Conservation (phyloP, 2,888 invertebrate genomes). For the Pseudococcus viburni region DNA sequence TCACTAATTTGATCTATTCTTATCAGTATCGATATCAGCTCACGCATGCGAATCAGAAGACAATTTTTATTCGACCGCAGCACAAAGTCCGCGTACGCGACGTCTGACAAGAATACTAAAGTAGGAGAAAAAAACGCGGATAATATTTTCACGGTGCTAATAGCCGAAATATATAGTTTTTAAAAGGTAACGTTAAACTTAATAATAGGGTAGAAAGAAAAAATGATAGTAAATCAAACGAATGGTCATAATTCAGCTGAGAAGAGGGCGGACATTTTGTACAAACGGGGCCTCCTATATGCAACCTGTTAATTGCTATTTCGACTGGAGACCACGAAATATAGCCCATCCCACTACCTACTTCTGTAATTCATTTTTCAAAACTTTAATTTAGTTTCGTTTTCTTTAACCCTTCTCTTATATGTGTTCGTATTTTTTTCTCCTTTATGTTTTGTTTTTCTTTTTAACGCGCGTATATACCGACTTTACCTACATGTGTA, state of each 20-base stretch:
- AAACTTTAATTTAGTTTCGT: slow-evolving; percentile 65
- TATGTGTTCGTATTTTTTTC: slow-evolving; percentile 35
- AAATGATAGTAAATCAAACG: slow-evolving; percentile 66
- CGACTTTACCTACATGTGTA: slow-evolving; percentile 1
- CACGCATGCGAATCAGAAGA: slow-evolving; percentile 30
- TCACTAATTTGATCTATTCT: neutral
- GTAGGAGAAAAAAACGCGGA: slow-evolving; percentile 39
- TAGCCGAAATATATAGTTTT: slow-evolving; percentile 58
- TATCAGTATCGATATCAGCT: neutral
- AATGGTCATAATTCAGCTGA: slow-evolving; percentile 64
- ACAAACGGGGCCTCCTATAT: slow-evolving; percentile 64
- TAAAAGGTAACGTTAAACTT: slow-evolving; percentile 61
- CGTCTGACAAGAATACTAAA: slow-evolving; percentile 47
- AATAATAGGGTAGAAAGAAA: slow-evolving; percentile 64
- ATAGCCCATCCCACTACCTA: slow-evolving; percentile 64
- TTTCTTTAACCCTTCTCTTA: slow-evolving; percentile 54
- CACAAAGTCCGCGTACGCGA: neutral
- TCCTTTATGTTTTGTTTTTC: slow-evolving; percentile 28
- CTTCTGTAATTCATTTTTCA: slow-evolving; percentile 66
- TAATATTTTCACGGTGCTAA: slow-evolving; percentile 59
- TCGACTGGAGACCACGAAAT: slow-evolving; percentile 62
- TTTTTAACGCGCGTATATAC: slow-evolving; percentile 36
- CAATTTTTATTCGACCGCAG: slow-evolving; percentile 4
- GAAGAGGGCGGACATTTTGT: slow-evolving; percentile 65
- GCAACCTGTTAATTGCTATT: slow-evolving; percentile 67